A percentile compares a stretch with the other conserved stretches of the same genome.
phyloP scores from a whole-genome alignment of 1,140 invertebrate species.

The Eumaeus atala region DNA sequence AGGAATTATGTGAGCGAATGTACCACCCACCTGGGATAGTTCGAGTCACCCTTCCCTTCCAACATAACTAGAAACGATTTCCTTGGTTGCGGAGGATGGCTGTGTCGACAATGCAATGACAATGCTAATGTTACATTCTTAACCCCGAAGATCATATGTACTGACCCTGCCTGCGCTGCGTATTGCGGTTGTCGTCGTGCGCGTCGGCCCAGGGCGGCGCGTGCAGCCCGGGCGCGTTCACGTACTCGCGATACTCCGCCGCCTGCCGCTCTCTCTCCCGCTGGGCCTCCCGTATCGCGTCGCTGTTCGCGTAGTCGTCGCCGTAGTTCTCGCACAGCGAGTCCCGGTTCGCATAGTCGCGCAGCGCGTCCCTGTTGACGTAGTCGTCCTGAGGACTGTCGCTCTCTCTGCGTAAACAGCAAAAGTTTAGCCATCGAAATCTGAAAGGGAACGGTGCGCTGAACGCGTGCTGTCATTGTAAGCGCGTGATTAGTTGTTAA shows the following conservation, averaged over 20 bases:
- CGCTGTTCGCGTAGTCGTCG: conserved; percentile 70
- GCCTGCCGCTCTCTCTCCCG: conserved; percentile 54
- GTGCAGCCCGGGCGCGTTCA: conserved; percentile 60
- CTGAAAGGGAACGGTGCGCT: conserved; percentile 53
- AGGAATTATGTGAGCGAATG: too few relatives aligned
- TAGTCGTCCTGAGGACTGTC: conserved; percentile 70
- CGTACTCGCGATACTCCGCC: conserved; percentile 63
- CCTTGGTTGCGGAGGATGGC: too few relatives aligned
- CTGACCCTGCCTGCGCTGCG: conserved; percentile 57
- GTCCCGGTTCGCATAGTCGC: conserved; percentile 69
- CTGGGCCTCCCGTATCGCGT: conserved; percentile 68
- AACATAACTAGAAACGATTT: too few relatives aligned
- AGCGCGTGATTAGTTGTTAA: conserved; percentile 21
- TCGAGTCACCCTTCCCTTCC: too few relatives aligned
- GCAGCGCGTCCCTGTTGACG: conserved; percentile 60
- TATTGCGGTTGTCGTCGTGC: conserved; percentile 70
- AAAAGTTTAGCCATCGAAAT: conserved; percentile 57
- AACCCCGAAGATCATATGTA: conserved; percentile 16
- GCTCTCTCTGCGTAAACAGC: conserved; percentile 71
- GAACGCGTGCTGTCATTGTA: conserved; percentile 41
- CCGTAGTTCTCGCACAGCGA: conserved; percentile 65
- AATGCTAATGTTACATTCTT: too few relatives aligned
- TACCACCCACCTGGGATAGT: too few relatives aligned
- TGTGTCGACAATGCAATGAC: too few relatives aligned
- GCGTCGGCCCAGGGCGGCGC: conserved; percentile 26